Evolutionary conservation across 2,888 invertebrate species (phyloP).

Genomic region (Itoplectis maculator): DNA sequence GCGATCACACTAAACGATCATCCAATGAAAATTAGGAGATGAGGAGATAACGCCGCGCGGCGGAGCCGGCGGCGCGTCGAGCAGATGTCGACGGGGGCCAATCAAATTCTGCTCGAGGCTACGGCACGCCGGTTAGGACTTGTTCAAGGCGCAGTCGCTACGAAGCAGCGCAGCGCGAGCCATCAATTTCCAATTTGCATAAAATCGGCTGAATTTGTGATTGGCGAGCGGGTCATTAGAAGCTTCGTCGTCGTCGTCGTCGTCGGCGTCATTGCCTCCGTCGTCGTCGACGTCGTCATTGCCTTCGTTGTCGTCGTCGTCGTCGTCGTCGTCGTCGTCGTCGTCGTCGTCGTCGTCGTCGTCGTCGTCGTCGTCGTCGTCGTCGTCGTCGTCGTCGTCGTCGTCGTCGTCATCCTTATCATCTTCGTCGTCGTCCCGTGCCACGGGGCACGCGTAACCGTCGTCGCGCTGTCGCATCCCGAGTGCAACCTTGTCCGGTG

Average conservation of each 20-base stretch:
- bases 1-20: background rate
- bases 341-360: constrained; percentile 17
- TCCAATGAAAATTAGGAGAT: constrained; percentile 4
- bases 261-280: constrained; percentile 44
- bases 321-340: constrained; percentile 12
- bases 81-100: constrained; percentile 27
- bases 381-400: constrained; percentile 22
- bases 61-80: no score
- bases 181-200: constrained; percentile 70
- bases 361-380: constrained; percentile 35
- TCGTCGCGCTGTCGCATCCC: constrained; percentile 11
- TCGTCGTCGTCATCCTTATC: background rate
- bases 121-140: no score
- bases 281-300: background rate
- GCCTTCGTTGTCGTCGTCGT: constrained; percentile 34
- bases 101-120: constrained; percentile 36
- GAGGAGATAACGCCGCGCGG: background rate
- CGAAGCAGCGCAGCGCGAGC: no score
- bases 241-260: constrained; percentile 59
- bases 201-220: constrained; percentile 69
- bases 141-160: no score
- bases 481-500: constrained; percentile 55
- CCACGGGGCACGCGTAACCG: constrained; percentile 36
- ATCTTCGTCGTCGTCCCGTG: constrained; percentile 15
- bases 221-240: constrained; percentile 53